Evolutionary conservation across 2,888 invertebrate genomes (phyloP).

Genomic region (Cenopis cana): DNA sequence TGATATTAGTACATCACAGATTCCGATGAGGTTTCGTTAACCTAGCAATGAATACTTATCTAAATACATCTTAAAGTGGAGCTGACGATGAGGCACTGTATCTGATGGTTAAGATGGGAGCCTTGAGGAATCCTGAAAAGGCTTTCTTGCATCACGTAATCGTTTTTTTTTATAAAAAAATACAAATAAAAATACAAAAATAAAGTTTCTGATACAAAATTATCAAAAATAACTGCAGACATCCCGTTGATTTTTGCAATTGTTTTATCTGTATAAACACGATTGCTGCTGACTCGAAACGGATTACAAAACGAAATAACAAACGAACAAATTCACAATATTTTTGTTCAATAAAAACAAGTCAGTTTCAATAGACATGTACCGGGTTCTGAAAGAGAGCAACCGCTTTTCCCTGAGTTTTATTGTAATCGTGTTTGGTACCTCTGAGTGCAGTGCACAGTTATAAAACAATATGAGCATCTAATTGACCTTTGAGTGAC

Average conservation of each 20-base stretch:
- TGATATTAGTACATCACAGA: too few species aligned
- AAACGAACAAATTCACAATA: background rate
- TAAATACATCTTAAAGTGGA: too few species aligned
- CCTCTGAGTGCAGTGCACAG: slow-evolving; percentile 8
- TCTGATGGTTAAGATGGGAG: too few species aligned
- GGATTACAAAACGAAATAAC: background rate
- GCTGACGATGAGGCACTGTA: too few species aligned
- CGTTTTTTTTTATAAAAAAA: too few species aligned
- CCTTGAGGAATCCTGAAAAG: too few species aligned
- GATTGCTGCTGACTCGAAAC: background rate
- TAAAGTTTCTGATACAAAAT: too few species aligned
- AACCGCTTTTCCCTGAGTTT: slow-evolving; percentile 40
- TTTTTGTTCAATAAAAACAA: slow-evolving; percentile 18
- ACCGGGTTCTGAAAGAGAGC: slow-evolving; percentile 20
- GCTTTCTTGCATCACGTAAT: too few species aligned
- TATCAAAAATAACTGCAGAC: too few species aligned
- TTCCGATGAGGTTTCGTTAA: too few species aligned
- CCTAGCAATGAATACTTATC: too few species aligned
- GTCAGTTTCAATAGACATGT: slow-evolving; percentile 39
- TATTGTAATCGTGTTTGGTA: slow-evolving; percentile 48
- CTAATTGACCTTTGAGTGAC: background rate
- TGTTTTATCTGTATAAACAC: background rate
- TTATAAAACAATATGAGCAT: slow-evolving; percentile 11
- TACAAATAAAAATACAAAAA: too few species aligned
- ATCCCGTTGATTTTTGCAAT: background rate